Base-by-base conservation (phyloP, 2,113 vertebrate genomes). In the Eretmochelys imbricata region DNA sequence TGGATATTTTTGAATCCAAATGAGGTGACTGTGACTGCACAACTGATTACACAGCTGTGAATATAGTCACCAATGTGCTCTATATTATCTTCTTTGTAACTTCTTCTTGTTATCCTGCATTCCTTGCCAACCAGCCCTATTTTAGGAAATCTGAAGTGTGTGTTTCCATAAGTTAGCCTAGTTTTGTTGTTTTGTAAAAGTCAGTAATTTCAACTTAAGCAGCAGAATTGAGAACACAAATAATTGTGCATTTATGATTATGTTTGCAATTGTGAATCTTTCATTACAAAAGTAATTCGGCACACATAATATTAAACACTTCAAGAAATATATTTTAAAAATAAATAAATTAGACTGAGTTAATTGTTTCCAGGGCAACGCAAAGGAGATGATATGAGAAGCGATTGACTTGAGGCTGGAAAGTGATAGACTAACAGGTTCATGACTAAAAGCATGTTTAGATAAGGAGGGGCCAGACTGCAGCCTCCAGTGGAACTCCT, bases 291-390 rank as follows among this genome's bases (percentile, higher is more conserved):
- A 78, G 87, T 80, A 84, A 91, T 91, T 93, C 89, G 93, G 81
- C 78, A 87, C 50, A 84, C 29, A 54, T 81, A n/a, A 81, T 72
- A 91, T 72, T 91, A 91, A 91, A 54, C 42, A 48, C 92, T 90
- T 94, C 10, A 81, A 81, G 55, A 91, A 59, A 59, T 8, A 46
- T 35, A 53, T 85, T 54, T 81, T 89, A 84, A 42, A 84, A 86
- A 51, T 42, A 92, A 90, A 89, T 82, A 92, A 95, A 92, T 53
- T 29, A 84, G 79, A 65, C 42, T 13, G 80, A 94, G 53, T 69
- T 85, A 92, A 91, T 81, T 76, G 89, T 95, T 96, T 55, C 89
- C 78, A 94, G 75, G 82, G 91, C 88, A 94, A 96, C 49, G 53
- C 92, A 79, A 93, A 93, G 19, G 83, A 96, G 89, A 55, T 89